These are phyloP conservation scores for Thaleichthys pacificus DNA, from an alignment of 2,797 vertebrate genomes.

Conservation along the genomic window DNA sequence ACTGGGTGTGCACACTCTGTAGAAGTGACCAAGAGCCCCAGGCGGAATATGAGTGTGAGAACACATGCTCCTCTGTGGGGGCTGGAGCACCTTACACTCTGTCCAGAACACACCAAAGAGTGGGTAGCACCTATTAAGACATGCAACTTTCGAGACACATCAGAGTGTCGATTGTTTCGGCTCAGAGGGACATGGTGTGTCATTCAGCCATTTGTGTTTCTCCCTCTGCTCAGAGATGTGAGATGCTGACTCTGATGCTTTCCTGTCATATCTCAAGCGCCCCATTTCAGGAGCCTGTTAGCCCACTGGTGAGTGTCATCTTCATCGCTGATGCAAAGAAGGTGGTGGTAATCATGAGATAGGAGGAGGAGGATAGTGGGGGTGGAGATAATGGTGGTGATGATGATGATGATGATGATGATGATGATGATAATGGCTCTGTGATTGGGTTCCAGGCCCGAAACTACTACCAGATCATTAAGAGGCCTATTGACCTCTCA, in stretches of 20 bases:
- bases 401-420: neutral
- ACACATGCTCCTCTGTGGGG: conserved; percentile 47
- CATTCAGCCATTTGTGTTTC: conserved; percentile 22
- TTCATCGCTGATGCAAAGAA: neutral
- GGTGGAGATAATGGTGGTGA: too few species aligned
- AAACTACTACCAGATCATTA: conserved; percentile 99
- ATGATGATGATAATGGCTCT: conserved; percentile 16
- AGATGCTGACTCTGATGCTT: conserved; percentile 88
- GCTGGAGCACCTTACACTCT: conserved; percentile 72
- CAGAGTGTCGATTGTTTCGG: too few species aligned
- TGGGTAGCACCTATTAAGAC: conserved; percentile 53
- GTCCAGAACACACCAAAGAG: conserved; percentile 84
- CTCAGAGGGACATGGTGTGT: neutral
- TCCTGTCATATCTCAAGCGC: conserved; percentile 88
- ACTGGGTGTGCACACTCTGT: conserved; percentile 94
- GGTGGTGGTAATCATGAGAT: too few species aligned
- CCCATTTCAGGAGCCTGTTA: conserved; percentile 95
- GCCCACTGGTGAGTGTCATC: conserved; percentile 78
- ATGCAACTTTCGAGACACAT: neutral
- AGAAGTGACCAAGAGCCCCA: conserved; percentile 78
- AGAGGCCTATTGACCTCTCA: conserved; percentile 92
- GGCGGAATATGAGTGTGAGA: conserved; percentile 85
- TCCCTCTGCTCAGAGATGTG: conserved; percentile 84
- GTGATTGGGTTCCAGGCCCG: conserved; percentile 75
- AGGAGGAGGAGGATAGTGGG: too few species aligned